Base-by-base conservation (phyloP, 1,140 invertebrate genomes). In the Nomia melanderi region DNA sequence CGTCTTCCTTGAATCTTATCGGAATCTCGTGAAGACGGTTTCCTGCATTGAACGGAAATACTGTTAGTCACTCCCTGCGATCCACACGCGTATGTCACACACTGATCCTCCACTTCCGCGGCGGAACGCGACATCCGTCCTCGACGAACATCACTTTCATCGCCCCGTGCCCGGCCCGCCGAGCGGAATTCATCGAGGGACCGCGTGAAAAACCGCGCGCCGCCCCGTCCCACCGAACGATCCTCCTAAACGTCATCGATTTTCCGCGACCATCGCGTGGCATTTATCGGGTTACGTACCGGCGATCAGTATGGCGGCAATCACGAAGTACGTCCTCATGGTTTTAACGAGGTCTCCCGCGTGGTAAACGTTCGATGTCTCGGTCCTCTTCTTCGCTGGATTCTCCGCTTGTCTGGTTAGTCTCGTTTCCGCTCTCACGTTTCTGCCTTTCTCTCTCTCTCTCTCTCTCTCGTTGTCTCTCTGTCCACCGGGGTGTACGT, bases 251-350 rank as follows among this genome's bases (percentile, higher is more conserved):
- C 41, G 70, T 79, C 36, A 73, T 57, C 74, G 41, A 62, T 67
- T 69, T 67, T 66, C 64, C 66, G 62, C 27, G n/a, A 29, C 25
- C 12, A 41, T 70, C 74, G 12, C 14, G 65, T 62, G 57, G 33
- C 23, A 29, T n/a, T 60, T 60, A 31, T n/a, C 41, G 36, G 25
- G 29, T 69, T 92, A 92, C 91, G 83, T 92, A 92, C 91, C 91
- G 90, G 89, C 90, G 86, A 92, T 83, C 79, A 92, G 91, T 86
- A 92, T 89, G 79, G 89, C 90, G 79, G 90, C 90, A 84, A 92
- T 87, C 80, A 91, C 89, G 85, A 89, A 87, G 89, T 88, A 92
- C 83, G 89, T 89, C 89, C 87, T 92, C 90, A 92, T 92, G 79
- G 84, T 83, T 50, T 14, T 72, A 83, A n/a, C 39, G 63, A 79